Evolutionary conservation across 2,113 vertebrate genomes (phyloP).

Genomic region (Morone saxatilis): DNA sequence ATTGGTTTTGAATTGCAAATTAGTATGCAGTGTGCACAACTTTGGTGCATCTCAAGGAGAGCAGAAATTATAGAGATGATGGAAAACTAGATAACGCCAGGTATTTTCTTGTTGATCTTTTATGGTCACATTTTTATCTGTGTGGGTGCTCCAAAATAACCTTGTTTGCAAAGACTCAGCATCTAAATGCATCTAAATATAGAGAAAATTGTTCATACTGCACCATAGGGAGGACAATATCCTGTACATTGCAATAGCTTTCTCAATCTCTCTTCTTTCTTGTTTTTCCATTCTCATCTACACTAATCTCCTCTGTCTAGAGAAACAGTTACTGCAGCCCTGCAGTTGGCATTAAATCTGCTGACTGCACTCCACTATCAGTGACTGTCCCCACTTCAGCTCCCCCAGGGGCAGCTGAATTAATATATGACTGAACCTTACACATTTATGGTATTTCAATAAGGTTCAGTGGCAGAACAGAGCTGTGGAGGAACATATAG

Average conservation of each 20-base stretch:
- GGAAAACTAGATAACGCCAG: conserved; percentile 38
- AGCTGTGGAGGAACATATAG: conserved; percentile 1
- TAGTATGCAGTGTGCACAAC: conserved; percentile 12
- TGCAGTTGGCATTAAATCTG: conserved; percentile 65
- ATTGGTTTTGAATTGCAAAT: conserved; percentile 67
- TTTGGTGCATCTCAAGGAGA: conserved; percentile 29
- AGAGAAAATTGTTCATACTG: conserved; percentile 35
- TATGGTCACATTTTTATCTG: conserved; percentile 17
- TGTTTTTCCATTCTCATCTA: conserved; percentile 10
- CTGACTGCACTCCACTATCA: conserved; percentile 72
- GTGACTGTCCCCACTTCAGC: conserved; percentile 45
- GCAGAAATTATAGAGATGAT: conserved; percentile 25
- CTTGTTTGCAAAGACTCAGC: conserved; percentile 48
- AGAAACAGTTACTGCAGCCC: conserved; percentile 42
- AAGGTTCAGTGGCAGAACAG: conserved; percentile 4
- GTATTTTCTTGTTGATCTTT: conserved; percentile 32
- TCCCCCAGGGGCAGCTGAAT: conserved; percentile 59
- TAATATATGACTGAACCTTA: conserved; percentile 56
- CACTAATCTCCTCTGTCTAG: conserved; percentile 22
- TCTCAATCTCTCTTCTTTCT: conserved; percentile 23
- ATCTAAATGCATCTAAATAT: conserved; percentile 48
- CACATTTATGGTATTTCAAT: conserved; percentile 45
- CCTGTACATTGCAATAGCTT: conserved; percentile 3
- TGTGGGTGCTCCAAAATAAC: conserved; percentile 42
- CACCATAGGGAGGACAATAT: conserved; percentile 6